These are phyloP conservation scores for Muntiacus reevesi DNA, from an alignment of 2,113 vertebrate genomes.

Conservation along the genomic window DNA sequence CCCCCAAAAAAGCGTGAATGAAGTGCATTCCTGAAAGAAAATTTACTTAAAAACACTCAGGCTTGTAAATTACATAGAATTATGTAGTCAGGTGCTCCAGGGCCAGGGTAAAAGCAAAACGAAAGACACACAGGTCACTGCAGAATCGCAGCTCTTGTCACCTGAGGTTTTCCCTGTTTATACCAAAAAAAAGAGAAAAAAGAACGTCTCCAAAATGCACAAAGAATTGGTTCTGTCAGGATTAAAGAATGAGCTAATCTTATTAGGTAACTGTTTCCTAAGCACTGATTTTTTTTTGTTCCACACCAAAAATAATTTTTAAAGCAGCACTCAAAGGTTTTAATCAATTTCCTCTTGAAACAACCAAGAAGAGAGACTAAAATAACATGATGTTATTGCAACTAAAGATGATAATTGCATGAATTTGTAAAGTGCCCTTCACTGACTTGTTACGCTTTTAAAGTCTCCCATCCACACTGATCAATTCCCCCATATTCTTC, in stretches of 20 bases:
- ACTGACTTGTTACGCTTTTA: slow-evolving; percentile 37
- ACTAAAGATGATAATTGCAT: slow-evolving; percentile 29
- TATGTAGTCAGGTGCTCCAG: not conserved
- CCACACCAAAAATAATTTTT: slow-evolving; percentile 30
- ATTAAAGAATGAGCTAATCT: slow-evolving; percentile 38
- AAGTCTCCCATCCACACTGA: not conserved
- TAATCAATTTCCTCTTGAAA: slow-evolving; percentile 49
- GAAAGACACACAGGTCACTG: not conserved
- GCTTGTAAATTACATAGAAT: not conserved
- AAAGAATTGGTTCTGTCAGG: not conserved
- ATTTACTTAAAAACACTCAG: not conserved
- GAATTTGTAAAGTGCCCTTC: slow-evolving; percentile 39
- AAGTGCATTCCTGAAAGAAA: not conserved
- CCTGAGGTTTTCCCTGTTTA: not conserved
- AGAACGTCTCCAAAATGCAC: not conserved
- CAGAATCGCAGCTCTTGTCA: not conserved
- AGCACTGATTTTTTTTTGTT: slow-evolving; percentile 10
- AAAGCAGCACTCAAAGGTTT: slow-evolving; percentile 45
- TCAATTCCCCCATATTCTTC: not conserved
- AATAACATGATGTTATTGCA: slow-evolving; percentile 17
- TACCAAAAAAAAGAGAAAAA: not conserved
- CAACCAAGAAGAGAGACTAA: slow-evolving; percentile 50
- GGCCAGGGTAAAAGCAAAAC: not conserved
- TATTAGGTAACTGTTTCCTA: slow-evolving; percentile 55
- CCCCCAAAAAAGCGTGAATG: not conserved